Conservation (phyloP, 2,888 invertebrate genomes). For the Aethes cnicana region DNA sequence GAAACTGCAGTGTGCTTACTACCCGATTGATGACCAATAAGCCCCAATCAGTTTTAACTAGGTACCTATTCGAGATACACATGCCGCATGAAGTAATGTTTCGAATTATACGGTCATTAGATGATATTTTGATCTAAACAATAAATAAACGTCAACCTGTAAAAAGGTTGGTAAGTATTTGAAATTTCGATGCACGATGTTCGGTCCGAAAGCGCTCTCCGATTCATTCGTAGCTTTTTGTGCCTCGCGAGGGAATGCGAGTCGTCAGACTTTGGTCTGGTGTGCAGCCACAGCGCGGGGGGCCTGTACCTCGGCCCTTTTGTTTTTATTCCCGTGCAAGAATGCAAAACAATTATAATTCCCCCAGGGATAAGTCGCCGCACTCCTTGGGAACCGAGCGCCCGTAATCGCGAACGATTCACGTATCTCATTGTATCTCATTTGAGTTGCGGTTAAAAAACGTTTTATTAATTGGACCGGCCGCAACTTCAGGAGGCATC, state of each 20-base stretch:
- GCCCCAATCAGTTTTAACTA: neutral
- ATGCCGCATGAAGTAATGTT: neutral
- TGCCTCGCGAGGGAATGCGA: slow-evolving; percentile 69
- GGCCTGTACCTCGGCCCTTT: slow-evolving; percentile 69
- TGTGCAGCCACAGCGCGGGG: slow-evolving; percentile 69
- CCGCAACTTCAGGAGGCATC: slow-evolving; percentile 28
- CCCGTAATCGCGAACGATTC: slow-evolving; percentile 66
- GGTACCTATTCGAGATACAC: slow-evolving; percentile 1
- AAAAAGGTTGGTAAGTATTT: slow-evolving; percentile 15
- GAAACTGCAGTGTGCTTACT: no score
- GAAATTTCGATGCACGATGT: slow-evolving; percentile 12
- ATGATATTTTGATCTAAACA: slow-evolving; percentile 13
- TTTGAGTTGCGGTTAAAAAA: slow-evolving; percentile 69
- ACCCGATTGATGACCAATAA: no score
- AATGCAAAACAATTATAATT: slow-evolving; percentile 82
- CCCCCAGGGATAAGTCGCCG: slow-evolving; percentile 73
- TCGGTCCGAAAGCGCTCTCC: slow-evolving; percentile 46
- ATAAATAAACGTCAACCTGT: slow-evolving; percentile 3
- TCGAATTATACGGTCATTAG: slow-evolving; percentile 13
- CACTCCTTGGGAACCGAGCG: slow-evolving; percentile 65
- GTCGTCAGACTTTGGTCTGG: slow-evolving; percentile 79
- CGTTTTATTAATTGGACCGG: slow-evolving; percentile 63
- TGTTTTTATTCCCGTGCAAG: slow-evolving; percentile 80
- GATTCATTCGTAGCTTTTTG: slow-evolving; percentile 76
- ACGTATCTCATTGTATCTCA: slow-evolving; percentile 61